phyloP scores from a whole-genome alignment of 2,113 vertebrate species.

The Kryptolebias marmoratus region DNA sequence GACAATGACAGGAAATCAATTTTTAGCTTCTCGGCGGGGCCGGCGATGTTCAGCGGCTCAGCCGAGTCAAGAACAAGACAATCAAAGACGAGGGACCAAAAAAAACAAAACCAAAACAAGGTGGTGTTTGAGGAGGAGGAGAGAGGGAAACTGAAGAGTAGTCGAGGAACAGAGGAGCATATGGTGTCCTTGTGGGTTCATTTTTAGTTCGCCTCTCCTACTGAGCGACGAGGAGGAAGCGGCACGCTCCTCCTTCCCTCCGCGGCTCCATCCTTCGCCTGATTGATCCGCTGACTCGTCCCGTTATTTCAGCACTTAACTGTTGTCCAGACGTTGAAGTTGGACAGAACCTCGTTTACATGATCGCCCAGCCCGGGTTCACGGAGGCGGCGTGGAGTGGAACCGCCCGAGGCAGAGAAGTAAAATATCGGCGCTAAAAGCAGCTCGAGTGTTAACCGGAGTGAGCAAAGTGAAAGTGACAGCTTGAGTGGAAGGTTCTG shows the following conservation, averaged over 20 bases:
- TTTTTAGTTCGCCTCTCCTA: conserved; percentile 69
- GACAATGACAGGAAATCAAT: conserved; percentile 29
- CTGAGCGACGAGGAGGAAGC: conserved; percentile 58
- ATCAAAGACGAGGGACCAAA: not conserved
- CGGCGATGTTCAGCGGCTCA: conserved; percentile 12
- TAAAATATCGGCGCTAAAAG: conserved; percentile 1
- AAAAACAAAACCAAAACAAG: not conserved
- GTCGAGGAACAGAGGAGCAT: conserved; percentile 51
- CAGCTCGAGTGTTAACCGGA: conserved; percentile 8
- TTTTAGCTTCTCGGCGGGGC: not conserved
- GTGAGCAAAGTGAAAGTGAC: not conserved
- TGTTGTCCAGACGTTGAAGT: conserved; percentile 27
- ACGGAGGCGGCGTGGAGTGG: too few species aligned
- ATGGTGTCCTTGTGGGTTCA: conserved; percentile 73
- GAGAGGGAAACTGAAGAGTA: conserved; percentile 21
- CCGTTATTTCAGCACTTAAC: not conserved
- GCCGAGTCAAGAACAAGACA: not conserved
- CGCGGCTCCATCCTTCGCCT: conserved; percentile 25
- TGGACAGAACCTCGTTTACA: conserved; percentile 18
- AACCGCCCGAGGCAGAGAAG: not conserved
- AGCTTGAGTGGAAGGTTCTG: not conserved
- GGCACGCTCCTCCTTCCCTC: conserved; percentile 29
- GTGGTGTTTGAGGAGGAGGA: conserved; percentile 11
- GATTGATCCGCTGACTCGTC: conserved; percentile 8
- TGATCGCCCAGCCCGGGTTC: too few species aligned